Conservation (phyloP, 1,140 invertebrate genomes). For the Hylyphantes graminicola region DNA sequence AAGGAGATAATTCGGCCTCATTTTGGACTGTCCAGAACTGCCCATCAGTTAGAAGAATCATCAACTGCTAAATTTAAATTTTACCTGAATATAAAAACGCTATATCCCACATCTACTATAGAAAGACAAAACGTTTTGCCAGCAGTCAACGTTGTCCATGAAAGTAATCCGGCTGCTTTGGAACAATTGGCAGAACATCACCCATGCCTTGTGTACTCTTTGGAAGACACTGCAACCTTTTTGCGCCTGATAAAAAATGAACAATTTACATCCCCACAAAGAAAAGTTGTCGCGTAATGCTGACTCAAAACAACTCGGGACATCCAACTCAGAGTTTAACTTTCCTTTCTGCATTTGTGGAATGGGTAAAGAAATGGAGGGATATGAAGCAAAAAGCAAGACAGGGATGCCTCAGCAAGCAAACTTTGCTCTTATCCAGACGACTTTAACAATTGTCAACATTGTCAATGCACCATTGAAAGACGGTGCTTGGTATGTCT, state of each 20-base stretch:
- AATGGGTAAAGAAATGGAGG: background rate
- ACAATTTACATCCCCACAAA: background rate
- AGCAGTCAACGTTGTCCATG: slow-evolving; percentile 8
- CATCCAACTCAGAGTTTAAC: background rate
- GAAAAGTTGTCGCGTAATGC: background rate
- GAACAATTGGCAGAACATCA: background rate
- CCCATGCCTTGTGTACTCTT: background rate
- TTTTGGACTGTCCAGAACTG: background rate
- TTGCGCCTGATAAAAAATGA: background rate
- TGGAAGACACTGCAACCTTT: background rate
- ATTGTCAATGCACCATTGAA: background rate
- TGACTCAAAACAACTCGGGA: background rate
- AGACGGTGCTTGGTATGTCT: background rate
- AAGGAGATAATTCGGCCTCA: background rate
- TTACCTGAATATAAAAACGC: background rate
- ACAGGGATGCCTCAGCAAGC: background rate
- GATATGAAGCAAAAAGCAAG: background rate
- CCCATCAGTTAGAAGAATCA: background rate
- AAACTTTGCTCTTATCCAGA: slow-evolving; percentile 3
- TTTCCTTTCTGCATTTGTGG: background rate
- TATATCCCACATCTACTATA: background rate
- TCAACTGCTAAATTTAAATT: background rate
- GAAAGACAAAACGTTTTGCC: slow-evolving; percentile 7
- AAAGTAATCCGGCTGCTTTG: slow-evolving; percentile 13
- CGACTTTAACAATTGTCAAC: background rate